phyloP scores from a whole-genome alignment of 1,140 invertebrate species.

The Andrena cerasifolii region DNA sequence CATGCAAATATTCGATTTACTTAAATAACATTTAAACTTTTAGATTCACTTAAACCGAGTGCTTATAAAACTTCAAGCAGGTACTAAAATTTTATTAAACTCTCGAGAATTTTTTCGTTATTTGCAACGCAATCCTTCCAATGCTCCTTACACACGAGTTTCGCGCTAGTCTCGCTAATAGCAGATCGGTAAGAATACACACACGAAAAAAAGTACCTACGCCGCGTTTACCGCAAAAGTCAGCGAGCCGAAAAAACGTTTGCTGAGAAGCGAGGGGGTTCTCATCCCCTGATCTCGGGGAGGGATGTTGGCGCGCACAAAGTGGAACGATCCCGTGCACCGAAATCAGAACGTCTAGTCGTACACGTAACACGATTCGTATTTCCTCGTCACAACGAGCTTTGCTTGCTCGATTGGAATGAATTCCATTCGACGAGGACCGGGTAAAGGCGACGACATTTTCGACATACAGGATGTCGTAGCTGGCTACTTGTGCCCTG shows the following conservation, averaged over 20 bases:
- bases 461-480: constrained; percentile 61
- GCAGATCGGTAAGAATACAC: too few relatives aligned
- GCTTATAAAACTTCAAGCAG: too few relatives aligned
- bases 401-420: constrained; percentile 60
- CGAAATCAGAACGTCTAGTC: constrained; percentile 43
- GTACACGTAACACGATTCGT: constrained; percentile 57
- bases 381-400: constrained; percentile 56
- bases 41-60: too few relatives aligned
- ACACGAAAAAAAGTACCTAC: too few relatives aligned
- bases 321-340: constrained; percentile 26
- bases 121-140: too few relatives aligned
- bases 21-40: too few relatives aligned
- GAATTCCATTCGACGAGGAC: constrained; percentile 58
- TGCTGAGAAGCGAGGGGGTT: not conserved
- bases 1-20: too few relatives aligned
- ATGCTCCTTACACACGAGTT: too few relatives aligned
- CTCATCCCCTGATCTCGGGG: constrained; percentile 27
- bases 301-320: constrained; percentile 35
- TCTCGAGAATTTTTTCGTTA: too few relatives aligned
- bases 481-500: constrained; percentile 41
- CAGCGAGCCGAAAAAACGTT: constrained; percentile 10
- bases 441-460: constrained; percentile 55
- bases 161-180: too few relatives aligned
- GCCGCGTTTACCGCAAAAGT: not conserved
- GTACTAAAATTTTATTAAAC: too few relatives aligned